A percentile compares a stretch with the other conserved stretches of the same genome.
These are phyloP conservation scores for Bactericera cockerelli DNA, from an alignment of 1,140 invertebrate genomes.

Conservation along the genomic window DNA sequence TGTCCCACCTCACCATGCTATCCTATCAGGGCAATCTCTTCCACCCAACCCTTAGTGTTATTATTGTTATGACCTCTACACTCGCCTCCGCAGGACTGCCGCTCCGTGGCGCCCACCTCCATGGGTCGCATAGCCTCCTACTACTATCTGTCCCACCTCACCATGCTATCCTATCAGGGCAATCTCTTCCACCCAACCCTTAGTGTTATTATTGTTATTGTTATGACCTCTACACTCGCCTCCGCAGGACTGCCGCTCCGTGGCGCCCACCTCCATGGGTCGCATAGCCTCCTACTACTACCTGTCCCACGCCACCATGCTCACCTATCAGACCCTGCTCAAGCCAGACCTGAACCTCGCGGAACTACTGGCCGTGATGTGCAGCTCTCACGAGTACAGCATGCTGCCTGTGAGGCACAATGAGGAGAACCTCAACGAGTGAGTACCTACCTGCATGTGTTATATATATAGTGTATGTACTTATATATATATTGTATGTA, in stretches of 20 bases:
- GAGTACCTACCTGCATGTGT: no score
- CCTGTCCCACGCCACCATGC: conserved; percentile 80
- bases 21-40: no score
- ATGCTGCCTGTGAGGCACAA: conserved; percentile 95
- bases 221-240: no score
- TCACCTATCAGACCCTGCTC: conserved; percentile 59
- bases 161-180: no score
- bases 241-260: conserved; percentile 45
- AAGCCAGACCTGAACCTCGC: conserved; percentile 44
- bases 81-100: no score
- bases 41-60: no score
- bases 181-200: no score
- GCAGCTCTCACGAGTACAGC: conserved; percentile 78
- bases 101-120: conserved; percentile 59
- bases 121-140: conserved; percentile 88
- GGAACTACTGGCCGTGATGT: conserved; percentile 63
- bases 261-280: conserved; percentile 73
- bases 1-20: conserved; percentile 81
- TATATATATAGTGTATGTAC: no score
- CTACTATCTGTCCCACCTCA: conserved; percentile 92
- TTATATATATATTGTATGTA: no score
- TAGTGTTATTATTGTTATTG: no score
- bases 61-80: no score
- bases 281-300: conserved; percentile 95
- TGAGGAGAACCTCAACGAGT: conserved; percentile 90